A percentile compares a stretch with the other conserved stretches of the same genome.
Evolutionary conservation across 2,113 vertebrate species (phyloP).

Genomic region (Cacatua alba): DNA sequence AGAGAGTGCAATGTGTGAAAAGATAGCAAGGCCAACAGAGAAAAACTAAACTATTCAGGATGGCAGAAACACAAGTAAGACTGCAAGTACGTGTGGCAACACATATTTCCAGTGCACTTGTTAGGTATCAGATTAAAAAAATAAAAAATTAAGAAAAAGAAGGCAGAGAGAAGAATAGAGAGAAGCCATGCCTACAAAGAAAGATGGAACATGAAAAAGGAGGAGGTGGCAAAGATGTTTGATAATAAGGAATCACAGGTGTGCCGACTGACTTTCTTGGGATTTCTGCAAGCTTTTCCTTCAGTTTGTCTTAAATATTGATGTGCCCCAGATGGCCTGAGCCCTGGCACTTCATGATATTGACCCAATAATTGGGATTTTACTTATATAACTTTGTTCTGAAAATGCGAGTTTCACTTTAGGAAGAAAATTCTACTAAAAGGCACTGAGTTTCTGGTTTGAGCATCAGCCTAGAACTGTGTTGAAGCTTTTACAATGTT

Average conservation of each 20-base stretch:
- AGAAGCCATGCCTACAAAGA: background rate
- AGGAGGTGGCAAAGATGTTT: background rate
- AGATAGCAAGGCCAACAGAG: background rate
- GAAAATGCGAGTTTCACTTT: background rate
- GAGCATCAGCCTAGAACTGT: background rate
- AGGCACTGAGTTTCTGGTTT: background rate
- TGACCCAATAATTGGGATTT: background rate
- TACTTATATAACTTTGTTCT: background rate
- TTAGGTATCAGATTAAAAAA: background rate
- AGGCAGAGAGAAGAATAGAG: background rate
- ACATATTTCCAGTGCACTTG: background rate
- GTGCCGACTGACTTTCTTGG: background rate
- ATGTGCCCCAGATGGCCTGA: background rate
- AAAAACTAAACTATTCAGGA: background rate
- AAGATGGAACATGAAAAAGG: background rate
- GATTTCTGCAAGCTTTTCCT: background rate
- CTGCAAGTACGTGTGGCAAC: background rate
- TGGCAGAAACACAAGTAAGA: background rate
- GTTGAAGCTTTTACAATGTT: background rate
- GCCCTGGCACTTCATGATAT: background rate
- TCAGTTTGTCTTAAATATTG: background rate
- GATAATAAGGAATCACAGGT: background rate
- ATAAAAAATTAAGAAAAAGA: background rate
- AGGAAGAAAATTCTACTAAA: background rate
- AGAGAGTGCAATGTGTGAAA: background rate